phyloP scores from a whole-genome alignment of 2,888 invertebrate genomes.

The Cheiracanthium punctorium region DNA sequence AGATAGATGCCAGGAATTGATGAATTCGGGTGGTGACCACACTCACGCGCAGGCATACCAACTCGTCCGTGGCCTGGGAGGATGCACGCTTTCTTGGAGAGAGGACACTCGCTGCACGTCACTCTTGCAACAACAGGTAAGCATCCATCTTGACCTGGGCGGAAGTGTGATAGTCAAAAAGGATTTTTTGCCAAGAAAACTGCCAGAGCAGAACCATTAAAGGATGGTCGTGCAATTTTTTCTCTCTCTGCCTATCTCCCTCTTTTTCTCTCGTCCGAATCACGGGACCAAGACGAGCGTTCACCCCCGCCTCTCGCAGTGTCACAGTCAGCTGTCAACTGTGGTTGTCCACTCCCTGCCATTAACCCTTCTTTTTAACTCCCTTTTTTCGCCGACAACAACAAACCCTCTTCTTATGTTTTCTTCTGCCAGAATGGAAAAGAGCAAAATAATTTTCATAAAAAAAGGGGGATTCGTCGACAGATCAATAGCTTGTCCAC shows the following conservation, averaged over 20 bases:
- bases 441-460: not conserved
- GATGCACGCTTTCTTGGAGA: constrained; percentile 8
- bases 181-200: constrained; percentile 63
- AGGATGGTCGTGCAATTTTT: constrained; percentile 30
- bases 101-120: not conserved
- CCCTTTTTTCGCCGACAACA: not conserved
- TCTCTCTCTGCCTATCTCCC: constrained; percentile 32
- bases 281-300: constrained; percentile 63
- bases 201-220: constrained; percentile 68
- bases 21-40: not conserved
- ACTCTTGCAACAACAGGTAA: not conserved
- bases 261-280: constrained; percentile 56
- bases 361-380: constrained; percentile 55
- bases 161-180: constrained; percentile 61
- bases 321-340: constrained; percentile 58
- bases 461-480: constrained; percentile 8
- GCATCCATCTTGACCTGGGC: constrained; percentile 62
- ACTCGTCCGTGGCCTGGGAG: not conserved
- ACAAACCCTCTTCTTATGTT: not conserved
- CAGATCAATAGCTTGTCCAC: constrained; percentile 21
- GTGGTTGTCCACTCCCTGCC: constrained; percentile 60
- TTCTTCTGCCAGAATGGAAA: not conserved
- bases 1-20: not conserved
- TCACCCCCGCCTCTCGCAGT: constrained; percentile 46
- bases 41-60: not conserved